Conservation (phyloP, 1,140 invertebrate species). For the Sinonovacula constricta region DNA sequence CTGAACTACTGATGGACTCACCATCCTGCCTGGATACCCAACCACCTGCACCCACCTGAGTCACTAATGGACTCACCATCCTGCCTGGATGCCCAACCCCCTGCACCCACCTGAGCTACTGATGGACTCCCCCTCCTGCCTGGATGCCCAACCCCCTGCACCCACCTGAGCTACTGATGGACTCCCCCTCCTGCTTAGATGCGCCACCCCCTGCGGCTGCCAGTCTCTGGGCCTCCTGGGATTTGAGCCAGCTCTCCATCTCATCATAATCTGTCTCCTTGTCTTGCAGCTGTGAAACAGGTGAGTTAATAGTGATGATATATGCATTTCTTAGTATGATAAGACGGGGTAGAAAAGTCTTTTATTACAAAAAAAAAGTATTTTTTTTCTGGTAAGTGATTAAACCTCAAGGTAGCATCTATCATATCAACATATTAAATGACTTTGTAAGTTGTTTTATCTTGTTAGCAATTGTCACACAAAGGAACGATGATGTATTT, state of each 20-base stretch:
- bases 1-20: background rate
- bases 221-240: slow-evolving; percentile 10
- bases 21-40: background rate
- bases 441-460: too few species aligned
- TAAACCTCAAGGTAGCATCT: too few species aligned
- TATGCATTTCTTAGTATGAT: too few species aligned
- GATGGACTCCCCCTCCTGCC: background rate
- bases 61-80: background rate
- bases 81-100: background rate
- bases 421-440: too few species aligned
- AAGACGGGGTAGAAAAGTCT: too few species aligned
- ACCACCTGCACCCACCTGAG: background rate
- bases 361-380: too few species aligned
- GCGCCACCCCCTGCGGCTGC: slow-evolving; percentile 10
- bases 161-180: slow-evolving; percentile 67
- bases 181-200: slow-evolving; percentile 39
- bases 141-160: slow-evolving; percentile 15
- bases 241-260: slow-evolving; percentile 92
- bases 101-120: background rate
- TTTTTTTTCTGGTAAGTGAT: too few species aligned
- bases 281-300: slow-evolving; percentile 83
- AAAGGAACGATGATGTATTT: too few species aligned
- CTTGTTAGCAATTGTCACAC: too few species aligned
- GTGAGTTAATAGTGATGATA: too few species aligned
- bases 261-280: slow-evolving; percentile 94